Percentiles rank a stretch among this genome's conserved stretches.
phyloP scores from a whole-genome alignment of 2,888 invertebrate species.

The Oscheius onirici region DNA sequence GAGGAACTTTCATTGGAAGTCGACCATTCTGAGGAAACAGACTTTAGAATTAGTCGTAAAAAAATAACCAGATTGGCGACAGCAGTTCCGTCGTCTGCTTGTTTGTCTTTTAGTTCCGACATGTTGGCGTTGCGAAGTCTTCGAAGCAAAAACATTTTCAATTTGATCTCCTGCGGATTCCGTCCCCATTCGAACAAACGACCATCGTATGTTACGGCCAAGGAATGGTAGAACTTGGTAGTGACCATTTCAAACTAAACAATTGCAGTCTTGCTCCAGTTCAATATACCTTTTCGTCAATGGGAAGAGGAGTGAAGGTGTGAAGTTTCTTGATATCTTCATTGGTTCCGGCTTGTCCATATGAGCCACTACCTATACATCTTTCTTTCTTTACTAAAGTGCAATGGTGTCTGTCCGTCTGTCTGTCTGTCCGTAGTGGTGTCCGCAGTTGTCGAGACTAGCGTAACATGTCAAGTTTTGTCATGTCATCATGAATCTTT shows the following conservation, averaged over 20 bases:
- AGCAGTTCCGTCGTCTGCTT: conserved; percentile 11
- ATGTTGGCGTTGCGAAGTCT: conserved; percentile 47
- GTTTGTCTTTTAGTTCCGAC: too few species aligned
- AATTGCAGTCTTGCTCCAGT: background rate
- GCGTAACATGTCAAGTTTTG: too few species aligned
- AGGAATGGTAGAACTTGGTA: conserved; percentile 61
- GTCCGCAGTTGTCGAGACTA: too few species aligned
- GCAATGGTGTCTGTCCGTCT: too few species aligned
- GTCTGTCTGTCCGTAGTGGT: too few species aligned
- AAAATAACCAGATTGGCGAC: background rate
- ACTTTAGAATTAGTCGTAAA: background rate
- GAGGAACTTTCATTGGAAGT: conserved; percentile 50
- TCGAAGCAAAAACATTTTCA: conserved; percentile 59
- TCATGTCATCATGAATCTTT: too few species aligned
- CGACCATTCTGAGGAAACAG: background rate
- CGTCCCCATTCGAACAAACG: conserved; percentile 62
- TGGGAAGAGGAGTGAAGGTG: conserved; percentile 36
- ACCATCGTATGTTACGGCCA: conserved; percentile 56
- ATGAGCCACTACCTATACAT: conserved; percentile 44
- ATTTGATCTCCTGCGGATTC: conserved; percentile 64
- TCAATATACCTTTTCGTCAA: conserved; percentile 27
- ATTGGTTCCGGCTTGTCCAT: conserved; percentile 53
- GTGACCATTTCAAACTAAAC: conserved; percentile 37
- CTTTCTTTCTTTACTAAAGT: too few species aligned
- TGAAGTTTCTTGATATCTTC: conserved; percentile 54